Conservation (phyloP, 2,113 vertebrate species). For the Tychaedon coryphoeus region DNA sequence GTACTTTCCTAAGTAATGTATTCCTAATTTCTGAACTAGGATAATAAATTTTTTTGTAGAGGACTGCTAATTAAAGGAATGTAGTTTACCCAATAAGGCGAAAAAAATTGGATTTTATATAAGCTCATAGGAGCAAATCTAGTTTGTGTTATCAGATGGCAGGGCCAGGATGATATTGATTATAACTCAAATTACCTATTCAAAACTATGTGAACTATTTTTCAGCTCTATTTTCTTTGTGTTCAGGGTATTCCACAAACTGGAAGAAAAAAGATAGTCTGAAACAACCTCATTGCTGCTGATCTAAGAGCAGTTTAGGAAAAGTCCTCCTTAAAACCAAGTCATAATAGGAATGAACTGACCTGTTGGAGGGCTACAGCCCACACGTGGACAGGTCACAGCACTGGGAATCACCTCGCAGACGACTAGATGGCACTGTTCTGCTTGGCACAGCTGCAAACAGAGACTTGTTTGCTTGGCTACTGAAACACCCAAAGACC, state of each 20-base stretch:
- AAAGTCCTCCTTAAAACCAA: background rate
- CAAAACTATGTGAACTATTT: background rate
- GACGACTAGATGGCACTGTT: slow-evolving; percentile 14
- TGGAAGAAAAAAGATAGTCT: background rate
- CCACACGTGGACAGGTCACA: background rate
- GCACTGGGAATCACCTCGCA: rapidly evolving
- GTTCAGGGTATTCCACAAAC: background rate
- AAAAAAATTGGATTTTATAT: background rate
- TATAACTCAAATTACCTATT: background rate
- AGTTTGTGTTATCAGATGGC: background rate
- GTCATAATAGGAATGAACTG: background rate
- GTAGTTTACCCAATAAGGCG: background rate
- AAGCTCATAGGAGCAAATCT: background rate
- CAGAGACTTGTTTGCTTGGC: background rate
- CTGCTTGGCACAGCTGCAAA: background rate
- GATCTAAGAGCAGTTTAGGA: background rate
- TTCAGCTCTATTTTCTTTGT: background rate
- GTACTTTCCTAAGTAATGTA: background rate
- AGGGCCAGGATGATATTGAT: background rate
- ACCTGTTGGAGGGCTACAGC: background rate
- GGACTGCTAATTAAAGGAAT: background rate
- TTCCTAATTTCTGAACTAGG: background rate
- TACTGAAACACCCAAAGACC: background rate
- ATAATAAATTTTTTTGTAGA: background rate
- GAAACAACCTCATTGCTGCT: background rate